phyloP scores from a whole-genome alignment of 2,113 vertebrate species.

The Redunca redunca region DNA sequence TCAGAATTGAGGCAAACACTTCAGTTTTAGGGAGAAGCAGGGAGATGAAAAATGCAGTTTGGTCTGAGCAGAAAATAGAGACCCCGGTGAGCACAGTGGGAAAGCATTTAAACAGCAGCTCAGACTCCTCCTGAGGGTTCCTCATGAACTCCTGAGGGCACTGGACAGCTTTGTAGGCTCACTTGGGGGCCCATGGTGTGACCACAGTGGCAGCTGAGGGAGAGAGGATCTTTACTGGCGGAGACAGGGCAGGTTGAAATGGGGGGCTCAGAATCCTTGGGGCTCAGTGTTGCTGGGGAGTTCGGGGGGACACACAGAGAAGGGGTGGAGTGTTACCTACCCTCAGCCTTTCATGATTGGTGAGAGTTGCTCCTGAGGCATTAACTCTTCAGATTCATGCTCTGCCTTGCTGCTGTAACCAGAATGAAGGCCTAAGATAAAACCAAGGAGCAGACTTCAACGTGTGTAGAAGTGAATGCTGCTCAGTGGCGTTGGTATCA shows the following conservation, averaged over 20 bases:
- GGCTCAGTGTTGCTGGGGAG: not conserved
- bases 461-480: not conserved
- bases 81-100: not conserved
- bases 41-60: not conserved
- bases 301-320: not conserved
- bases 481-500: rapidly evolving
- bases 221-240: not conserved
- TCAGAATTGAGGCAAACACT: not conserved
- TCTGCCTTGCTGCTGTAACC: not conserved
- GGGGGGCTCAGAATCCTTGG: not conserved
- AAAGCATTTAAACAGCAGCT: not conserved
- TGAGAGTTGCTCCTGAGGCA: not conserved
- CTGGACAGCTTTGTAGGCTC: not conserved
- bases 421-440: not conserved
- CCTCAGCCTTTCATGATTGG: not conserved
- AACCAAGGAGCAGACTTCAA: not conserved
- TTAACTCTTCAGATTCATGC: not conserved
- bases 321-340: not conserved
- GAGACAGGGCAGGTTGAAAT: not conserved
- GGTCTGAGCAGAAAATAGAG: not conserved
- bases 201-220: not conserved
- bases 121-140: not conserved
- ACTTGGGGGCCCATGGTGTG: not conserved
- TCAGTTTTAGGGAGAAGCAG: not conserved
- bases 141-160: not conserved